These are phyloP conservation scores for Halictus quadricinctus DNA, from an alignment of 2,888 invertebrate species.

Conservation along the genomic window DNA sequence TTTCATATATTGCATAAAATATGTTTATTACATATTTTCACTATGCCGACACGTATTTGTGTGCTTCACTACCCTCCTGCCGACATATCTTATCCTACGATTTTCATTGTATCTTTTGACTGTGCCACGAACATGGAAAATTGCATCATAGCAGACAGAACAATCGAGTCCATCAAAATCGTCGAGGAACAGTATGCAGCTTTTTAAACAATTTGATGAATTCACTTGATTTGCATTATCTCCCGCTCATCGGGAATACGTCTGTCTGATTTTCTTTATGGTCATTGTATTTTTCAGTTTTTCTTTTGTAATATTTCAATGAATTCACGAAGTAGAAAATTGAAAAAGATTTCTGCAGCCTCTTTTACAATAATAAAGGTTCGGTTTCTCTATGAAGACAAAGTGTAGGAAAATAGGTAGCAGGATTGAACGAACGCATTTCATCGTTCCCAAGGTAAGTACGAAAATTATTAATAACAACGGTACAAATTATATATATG, in stretches of 20 bases:
- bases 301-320: background rate
- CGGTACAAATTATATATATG: background rate
- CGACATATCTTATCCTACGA: constrained; percentile 32
- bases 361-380: background rate
- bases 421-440: background rate
- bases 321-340: background rate
- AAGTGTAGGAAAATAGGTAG: background rate
- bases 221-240: constrained; percentile 1
- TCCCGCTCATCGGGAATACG: background rate
- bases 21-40: constrained; percentile 72
- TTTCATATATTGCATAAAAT: constrained; percentile 72
- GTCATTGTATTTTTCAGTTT: background rate
- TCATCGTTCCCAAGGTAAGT: background rate
- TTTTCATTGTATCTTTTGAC: constrained; percentile 24
- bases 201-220: constrained; percentile 32
- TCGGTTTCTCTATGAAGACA: background rate
- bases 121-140: background rate
- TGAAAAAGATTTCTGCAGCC: background rate
- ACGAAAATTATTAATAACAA: background rate
- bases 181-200: constrained; percentile 18
- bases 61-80: constrained; percentile 50
- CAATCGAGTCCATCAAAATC: constrained; percentile 40
- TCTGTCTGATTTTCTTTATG: background rate
- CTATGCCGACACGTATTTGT: constrained; percentile 63
- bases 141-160: too few species aligned